Conservation (phyloP, 2,888 invertebrate genomes). For the Coremacera marginata region DNA sequence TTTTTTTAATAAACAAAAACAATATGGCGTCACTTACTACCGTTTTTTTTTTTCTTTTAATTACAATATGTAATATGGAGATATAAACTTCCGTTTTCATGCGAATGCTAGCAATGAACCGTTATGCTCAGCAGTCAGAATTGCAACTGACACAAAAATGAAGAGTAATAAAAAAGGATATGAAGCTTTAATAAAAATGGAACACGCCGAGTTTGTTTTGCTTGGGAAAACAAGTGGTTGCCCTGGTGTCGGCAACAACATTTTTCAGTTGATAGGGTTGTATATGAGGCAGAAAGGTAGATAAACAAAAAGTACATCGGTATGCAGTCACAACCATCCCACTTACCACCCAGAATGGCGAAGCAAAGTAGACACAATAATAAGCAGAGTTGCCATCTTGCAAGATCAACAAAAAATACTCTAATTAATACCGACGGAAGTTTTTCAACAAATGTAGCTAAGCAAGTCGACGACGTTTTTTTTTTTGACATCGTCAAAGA, state of each 20-base stretch:
- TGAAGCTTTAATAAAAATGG: constrained; percentile 2
- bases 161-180: constrained; percentile 35
- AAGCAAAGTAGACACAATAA: neutral
- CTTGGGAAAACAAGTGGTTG: constrained; percentile 67
- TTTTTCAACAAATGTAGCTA: no score
- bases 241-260: constrained; percentile 54
- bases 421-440: no score
- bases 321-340: neutral
- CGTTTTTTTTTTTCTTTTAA: no score
- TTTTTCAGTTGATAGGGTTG: constrained; percentile 4
- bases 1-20: neutral
- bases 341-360: neutral
- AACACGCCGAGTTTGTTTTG: constrained; percentile 57
- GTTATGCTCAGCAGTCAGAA: constrained; percentile 12
- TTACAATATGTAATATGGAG: no score
- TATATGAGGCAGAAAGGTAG: neutral
- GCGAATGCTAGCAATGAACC: neutral
- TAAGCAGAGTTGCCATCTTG: neutral
- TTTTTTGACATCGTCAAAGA: no score
- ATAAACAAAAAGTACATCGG: neutral
- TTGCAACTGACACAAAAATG: constrained; percentile 14
- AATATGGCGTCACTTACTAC: neutral
- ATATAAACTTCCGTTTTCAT: neutral
- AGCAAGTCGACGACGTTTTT: no score
- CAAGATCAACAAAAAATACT: neutral